Evolutionary conservation across 2,113 vertebrate species (phyloP).

Genomic region (Actenoides hombroni): DNA sequence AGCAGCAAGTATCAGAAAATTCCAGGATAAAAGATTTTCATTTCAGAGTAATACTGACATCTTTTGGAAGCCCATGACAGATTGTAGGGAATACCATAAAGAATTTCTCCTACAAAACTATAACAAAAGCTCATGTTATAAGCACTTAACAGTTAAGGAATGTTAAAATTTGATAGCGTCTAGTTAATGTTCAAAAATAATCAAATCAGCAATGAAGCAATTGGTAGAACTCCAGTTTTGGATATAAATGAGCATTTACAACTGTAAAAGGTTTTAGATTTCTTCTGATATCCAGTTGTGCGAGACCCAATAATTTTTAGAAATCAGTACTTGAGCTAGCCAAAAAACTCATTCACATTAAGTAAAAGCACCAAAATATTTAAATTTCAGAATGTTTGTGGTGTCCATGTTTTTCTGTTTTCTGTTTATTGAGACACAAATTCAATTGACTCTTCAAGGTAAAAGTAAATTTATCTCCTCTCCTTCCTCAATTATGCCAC

Average conservation of each 20-base stretch:
- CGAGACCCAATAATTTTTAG: neutral
- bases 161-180: neutral
- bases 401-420: neutral
- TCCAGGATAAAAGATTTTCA: neutral
- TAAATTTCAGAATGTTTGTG: neutral
- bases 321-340: neutral
- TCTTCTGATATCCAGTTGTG: neutral
- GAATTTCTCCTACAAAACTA: neutral
- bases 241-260: neutral
- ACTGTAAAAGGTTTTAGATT: neutral
- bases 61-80: neutral
- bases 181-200: neutral
- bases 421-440: neutral
- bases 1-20: neutral
- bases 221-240: neutral
- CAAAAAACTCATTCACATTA: neutral
- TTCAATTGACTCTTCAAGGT: neutral
- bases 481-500: neutral
- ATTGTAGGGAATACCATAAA: neutral
- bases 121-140: neutral
- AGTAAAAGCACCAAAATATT: neutral
- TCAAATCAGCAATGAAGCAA: neutral
- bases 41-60: neutral
- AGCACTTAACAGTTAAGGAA: neutral
- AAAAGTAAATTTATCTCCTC: neutral